Percentiles rank a stretch among this genome's conserved stretches.
Conservation (phyloP, 2,113 vertebrate genomes). For the Otis tarda region DNA sequence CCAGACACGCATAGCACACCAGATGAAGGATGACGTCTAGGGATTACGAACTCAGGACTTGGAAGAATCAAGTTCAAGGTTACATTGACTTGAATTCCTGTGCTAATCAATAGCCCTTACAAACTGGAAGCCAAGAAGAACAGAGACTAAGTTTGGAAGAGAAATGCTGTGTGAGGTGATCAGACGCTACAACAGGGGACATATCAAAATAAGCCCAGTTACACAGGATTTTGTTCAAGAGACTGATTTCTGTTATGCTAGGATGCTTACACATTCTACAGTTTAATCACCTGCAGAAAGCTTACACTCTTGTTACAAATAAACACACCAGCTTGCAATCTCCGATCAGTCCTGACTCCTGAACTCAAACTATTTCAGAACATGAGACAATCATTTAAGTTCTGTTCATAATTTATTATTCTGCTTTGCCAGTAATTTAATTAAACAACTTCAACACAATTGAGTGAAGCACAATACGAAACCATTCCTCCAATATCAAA, state of each 20-base stretch:
- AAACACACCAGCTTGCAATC: background rate
- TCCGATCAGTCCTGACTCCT: background rate
- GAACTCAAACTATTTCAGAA: conserved; percentile 6
- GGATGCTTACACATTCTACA: background rate
- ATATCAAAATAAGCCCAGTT: background rate
- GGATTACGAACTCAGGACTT: background rate
- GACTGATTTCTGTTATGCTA: background rate
- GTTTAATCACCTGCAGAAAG: background rate
- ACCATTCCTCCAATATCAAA: background rate
- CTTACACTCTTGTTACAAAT: background rate
- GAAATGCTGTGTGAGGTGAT: background rate
- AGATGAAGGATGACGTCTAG: background rate
- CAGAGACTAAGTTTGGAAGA: background rate
- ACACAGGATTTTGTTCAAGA: background rate
- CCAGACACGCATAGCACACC: rapidly evolving
- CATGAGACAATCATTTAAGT: background rate
- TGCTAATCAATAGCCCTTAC: background rate
- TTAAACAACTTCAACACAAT: background rate
- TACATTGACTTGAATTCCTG: background rate
- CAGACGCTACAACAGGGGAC: background rate
- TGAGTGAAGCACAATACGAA: background rate
- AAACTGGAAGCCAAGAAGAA: background rate
- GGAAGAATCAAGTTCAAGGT: background rate
- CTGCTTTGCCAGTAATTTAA: background rate
- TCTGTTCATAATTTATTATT: background rate